Evolutionary conservation across 2,888 invertebrate species (phyloP).

Genomic region (Oscheius sp.): DNA sequence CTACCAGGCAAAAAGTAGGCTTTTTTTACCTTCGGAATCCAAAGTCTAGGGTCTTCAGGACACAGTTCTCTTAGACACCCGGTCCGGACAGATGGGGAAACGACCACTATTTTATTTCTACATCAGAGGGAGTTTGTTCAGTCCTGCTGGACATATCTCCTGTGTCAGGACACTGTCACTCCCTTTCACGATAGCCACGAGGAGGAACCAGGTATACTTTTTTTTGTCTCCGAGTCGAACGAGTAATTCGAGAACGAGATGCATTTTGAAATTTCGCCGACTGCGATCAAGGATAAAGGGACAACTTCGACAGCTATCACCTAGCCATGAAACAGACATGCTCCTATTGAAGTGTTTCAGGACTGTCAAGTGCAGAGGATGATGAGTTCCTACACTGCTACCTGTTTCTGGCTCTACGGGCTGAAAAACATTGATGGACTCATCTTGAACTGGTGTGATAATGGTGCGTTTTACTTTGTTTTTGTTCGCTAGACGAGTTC

Average conservation of each 20-base stretch:
- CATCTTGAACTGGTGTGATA: slow-evolving; percentile 62
- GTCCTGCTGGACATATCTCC: slow-evolving; percentile 52
- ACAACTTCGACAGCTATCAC: too few relatives aligned
- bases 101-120: slow-evolving; percentile 72
- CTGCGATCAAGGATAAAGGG: too few relatives aligned
- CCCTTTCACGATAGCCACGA: slow-evolving; percentile 71
- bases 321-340: too few relatives aligned
- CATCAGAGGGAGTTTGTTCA: slow-evolving; percentile 58
- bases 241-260: background rate
- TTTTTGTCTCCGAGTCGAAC: background rate
- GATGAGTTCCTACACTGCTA: slow-evolving; percentile 73
- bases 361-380: slow-evolving; percentile 73
- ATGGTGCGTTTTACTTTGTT: slow-evolving; percentile 41
- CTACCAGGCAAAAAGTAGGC: slow-evolving; percentile 69
- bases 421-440: slow-evolving; percentile 61
- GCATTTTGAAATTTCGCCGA: background rate
- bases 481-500: background rate
- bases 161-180: slow-evolving; percentile 64
- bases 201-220: slow-evolving; percentile 64
- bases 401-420: slow-evolving; percentile 72
- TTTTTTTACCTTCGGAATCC: background rate
- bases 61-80: slow-evolving; percentile 47
- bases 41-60: slow-evolving; percentile 47
- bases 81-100: slow-evolving; percentile 61
- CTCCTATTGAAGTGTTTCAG: slow-evolving; percentile 39